Evolutionary conservation across 2,797 vertebrate species (phyloP).

Genomic region (Aeoliscus strigatus): DNA sequence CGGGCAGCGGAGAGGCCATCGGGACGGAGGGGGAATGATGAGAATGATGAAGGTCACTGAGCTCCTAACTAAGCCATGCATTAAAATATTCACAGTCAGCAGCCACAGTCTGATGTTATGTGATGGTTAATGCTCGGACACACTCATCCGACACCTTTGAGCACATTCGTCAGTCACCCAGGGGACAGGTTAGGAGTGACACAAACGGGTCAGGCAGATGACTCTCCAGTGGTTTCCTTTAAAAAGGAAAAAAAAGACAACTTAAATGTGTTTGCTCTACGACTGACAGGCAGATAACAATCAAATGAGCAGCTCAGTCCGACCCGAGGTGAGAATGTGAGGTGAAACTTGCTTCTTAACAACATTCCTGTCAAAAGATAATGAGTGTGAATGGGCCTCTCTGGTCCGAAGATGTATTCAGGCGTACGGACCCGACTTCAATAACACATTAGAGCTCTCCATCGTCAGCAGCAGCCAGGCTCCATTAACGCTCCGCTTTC

Average conservation of each 20-base stretch:
- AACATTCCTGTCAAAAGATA: conserved; percentile 30
- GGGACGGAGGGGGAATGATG: conserved; percentile 1
- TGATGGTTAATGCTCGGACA: conserved; percentile 6
- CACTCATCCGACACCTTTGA: background rate
- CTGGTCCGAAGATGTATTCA: too few species aligned
- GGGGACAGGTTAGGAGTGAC: too few species aligned
- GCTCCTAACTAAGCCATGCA: conserved; percentile 12
- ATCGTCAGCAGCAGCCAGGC: conserved; percentile 4
- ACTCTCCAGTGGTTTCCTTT: too few species aligned
- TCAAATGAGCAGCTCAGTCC: too few species aligned
- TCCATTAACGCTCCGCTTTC: too few species aligned
- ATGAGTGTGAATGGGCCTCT: conserved; percentile 29
- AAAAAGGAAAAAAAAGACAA: too few species aligned
- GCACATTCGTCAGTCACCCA: too few species aligned
- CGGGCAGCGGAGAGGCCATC: conserved; percentile 1
- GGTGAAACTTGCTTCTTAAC: conserved; percentile 27
- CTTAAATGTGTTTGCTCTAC: too few species aligned
- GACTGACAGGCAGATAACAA: too few species aligned
- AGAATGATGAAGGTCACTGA: conserved; percentile 25
- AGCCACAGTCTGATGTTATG: conserved; percentile 2
- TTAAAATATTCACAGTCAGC: conserved; percentile 19
- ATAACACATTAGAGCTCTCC: conserved; percentile 14
- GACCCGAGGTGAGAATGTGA: too few species aligned
- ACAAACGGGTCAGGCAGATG: too few species aligned
- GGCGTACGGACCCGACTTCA: too few species aligned